phyloP scores from a whole-genome alignment of 2,797 vertebrate species.

The Arctocebus calabarensis region DNA sequence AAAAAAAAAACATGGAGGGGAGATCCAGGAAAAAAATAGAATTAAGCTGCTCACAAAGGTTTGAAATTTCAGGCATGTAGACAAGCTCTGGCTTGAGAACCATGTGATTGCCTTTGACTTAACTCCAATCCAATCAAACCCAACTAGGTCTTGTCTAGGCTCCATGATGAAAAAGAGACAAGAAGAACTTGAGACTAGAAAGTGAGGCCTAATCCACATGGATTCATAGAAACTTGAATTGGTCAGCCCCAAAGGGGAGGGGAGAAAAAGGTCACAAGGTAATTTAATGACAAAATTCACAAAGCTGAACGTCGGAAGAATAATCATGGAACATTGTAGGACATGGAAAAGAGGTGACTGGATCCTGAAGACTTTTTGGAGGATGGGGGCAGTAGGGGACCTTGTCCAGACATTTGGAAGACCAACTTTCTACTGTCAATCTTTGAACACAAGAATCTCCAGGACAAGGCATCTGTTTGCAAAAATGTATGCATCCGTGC shows the following conservation, averaged over 20 bases:
- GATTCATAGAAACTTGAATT: not conserved
- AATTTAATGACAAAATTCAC: not conserved
- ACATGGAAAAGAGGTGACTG: not conserved
- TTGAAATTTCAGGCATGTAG: not conserved
- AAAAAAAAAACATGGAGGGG: not conserved
- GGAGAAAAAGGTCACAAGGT: not conserved
- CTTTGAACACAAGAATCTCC: not conserved
- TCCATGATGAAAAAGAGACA: not conserved
- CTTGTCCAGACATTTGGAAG: not conserved
- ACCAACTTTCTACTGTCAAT: not conserved
- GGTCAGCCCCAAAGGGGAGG: not conserved
- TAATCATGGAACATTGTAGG: not conserved
- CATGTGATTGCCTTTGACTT: not conserved
- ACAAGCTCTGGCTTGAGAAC: not conserved
- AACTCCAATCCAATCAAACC: not conserved
- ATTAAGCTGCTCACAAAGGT: not conserved
- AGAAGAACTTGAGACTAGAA: not conserved
- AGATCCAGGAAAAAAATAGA: not conserved
- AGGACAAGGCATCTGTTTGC: not conserved
- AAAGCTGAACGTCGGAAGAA: not conserved
- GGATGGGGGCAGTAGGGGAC: too few relatives aligned
- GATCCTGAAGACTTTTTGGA: not conserved
- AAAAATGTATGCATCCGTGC: fast-evolving
- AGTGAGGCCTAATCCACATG: not conserved
- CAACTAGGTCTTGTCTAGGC: not conserved